phyloP scores from a whole-genome alignment of 2,113 vertebrate species.

The Ia io region DNA sequence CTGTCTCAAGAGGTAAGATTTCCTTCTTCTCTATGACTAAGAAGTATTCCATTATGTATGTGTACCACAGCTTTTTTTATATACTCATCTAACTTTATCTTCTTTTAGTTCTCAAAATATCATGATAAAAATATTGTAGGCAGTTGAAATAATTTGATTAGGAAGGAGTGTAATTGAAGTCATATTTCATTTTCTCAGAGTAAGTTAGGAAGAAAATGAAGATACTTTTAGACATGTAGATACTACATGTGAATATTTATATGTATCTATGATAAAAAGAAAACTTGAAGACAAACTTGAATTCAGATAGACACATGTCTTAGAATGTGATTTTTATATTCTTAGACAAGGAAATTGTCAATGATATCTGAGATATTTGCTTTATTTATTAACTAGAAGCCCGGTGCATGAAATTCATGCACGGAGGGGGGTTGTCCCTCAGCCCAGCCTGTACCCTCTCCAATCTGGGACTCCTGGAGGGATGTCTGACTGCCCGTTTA shows the following conservation, averaged over 20 bases:
- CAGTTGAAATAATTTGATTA: background rate
- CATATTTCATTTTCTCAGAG: background rate
- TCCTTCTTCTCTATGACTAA: no score
- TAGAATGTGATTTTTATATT: background rate
- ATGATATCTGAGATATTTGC: background rate
- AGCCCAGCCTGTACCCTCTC: no score
- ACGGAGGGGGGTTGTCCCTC: no score
- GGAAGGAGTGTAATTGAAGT: background rate
- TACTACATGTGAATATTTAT: background rate
- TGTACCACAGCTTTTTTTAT: no score
- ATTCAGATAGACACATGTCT: background rate
- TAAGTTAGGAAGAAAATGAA: conserved; percentile 9
- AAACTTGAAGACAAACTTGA: background rate
- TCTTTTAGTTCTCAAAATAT: background rate
- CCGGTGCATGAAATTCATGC: no score
- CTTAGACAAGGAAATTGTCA: background rate
- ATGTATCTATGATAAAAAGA: background rate
- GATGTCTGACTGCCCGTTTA: no score
- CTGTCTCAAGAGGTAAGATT: no score
- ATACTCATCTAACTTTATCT: background rate
- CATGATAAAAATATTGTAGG: background rate
- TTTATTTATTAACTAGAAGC: background rate
- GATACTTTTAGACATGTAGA: background rate
- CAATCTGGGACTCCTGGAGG: no score
- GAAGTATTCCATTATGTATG: no score